Evolutionary conservation across 2,888 invertebrate genomes (phyloP), one percentile per base, ranked within the genome.

Genomic region (Synanthedon andrenaeformis): DNA sequence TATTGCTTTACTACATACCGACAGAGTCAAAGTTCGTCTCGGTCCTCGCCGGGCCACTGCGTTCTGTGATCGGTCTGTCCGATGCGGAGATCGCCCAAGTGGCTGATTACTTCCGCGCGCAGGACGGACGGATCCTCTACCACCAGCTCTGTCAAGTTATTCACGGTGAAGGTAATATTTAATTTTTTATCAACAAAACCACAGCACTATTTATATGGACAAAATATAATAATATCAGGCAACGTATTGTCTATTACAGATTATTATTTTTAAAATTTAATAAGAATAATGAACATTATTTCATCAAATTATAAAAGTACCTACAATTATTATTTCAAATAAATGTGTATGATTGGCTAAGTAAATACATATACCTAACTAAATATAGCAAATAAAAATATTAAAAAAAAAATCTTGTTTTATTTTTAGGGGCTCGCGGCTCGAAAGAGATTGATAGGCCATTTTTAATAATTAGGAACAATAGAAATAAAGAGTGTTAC

Each of bases 81-180:
- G 92, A 92, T 64, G 89, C 90, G 53, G 94, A 94, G 87, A 90
- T 94, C 60, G 79, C 89, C 4, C 93, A 94, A 71, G 76, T 94
- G 11, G 90, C 92, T 0, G 93, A 94, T 77, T 94, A 94, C 84
- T 94, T 94, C 82, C 90, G 93, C 49, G 89, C 92, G n/a, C 92
- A 92, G 60, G 94, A 94, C 82, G 94, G 94, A 55, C 89, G 94
- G 60, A 90, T 94, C 53, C 89, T 91, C 55, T 94, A 94, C 76
- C 90, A 90, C 3, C 93, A 94, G 79, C 90, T 94, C 58, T 93
- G 93, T 67, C 89, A 92, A 72, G 89, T 93, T 59, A 91, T 94
- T 57, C 91, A 92, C 58, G 89, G 91, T 28, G 91, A 90, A 77
- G 90, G 92, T 92, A 72, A 66, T 8, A 35, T 5, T 12, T 14